Conservation (phyloP, 2,113 vertebrate genomes). For the Sinocyclocheilus maitianheensis region DNA sequence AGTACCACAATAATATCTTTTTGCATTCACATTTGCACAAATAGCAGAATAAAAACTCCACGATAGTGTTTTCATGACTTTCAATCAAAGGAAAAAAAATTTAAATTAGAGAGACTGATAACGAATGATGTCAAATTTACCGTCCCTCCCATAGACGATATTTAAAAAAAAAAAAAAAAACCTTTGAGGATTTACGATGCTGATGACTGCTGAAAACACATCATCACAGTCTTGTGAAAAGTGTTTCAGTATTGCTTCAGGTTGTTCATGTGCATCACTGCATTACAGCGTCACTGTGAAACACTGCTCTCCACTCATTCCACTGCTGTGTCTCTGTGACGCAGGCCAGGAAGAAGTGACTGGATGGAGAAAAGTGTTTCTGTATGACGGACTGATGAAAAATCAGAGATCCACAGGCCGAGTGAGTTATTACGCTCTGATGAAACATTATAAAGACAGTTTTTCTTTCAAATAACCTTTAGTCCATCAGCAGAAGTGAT, state of each 20-base stretch:
- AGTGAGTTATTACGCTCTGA: background rate
- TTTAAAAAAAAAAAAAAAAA: too few relatives aligned
- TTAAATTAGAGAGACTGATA: too few relatives aligned
- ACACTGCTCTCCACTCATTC: background rate
- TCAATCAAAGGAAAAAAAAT: too few relatives aligned
- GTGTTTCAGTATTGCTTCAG: background rate
- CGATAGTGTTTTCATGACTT: too few relatives aligned
- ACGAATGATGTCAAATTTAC: too few relatives aligned
- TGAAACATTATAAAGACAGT: background rate
- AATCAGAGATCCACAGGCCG: background rate
- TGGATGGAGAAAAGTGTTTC: background rate
- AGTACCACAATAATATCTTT: too few relatives aligned
- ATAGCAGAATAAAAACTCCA: too few relatives aligned
- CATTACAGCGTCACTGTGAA: background rate
- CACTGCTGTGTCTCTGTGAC: background rate
- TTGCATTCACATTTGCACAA: too few relatives aligned
- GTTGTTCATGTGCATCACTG: background rate
- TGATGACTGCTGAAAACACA: too few relatives aligned
- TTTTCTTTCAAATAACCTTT: background rate
- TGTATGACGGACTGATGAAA: background rate
- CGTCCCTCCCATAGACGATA: too few relatives aligned
- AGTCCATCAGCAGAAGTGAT: constrained; percentile 13
- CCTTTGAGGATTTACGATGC: too few relatives aligned
- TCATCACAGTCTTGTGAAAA: too few relatives aligned
- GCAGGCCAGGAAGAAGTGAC: background rate